Conservation (phyloP, 1,140 invertebrate genomes). For the Popillia japonica region DNA sequence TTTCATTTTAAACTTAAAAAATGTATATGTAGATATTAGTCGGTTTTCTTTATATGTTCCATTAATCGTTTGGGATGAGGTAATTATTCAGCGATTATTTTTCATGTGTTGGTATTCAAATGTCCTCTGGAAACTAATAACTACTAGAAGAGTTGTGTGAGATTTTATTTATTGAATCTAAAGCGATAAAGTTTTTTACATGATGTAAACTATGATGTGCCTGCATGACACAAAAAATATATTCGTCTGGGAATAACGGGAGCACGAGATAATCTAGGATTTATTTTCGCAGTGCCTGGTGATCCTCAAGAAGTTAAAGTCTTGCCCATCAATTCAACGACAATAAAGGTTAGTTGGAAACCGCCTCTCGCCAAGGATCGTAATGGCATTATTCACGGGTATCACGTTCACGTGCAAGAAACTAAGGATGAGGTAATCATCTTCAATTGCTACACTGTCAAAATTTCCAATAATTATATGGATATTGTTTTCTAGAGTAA, state of each 20-base stretch:
- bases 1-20: slow-evolving; percentile 22
- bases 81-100: slow-evolving; percentile 57
- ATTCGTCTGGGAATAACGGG: not conserved
- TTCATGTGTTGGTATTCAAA: slow-evolving; percentile 65
- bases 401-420: slow-evolving; percentile 96
- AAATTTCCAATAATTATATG: not conserved
- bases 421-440: slow-evolving; percentile 79
- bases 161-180: slow-evolving; percentile 18
- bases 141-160: slow-evolving; percentile 37
- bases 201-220: slow-evolving; percentile 53
- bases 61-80: slow-evolving; percentile 57
- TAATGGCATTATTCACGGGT: slow-evolving; percentile 96
- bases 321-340: slow-evolving; percentile 88
- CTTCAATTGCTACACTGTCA: not conserved
- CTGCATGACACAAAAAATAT: slow-evolving; percentile 49
- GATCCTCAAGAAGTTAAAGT: slow-evolving; percentile 92
- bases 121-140: slow-evolving; percentile 49
- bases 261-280: not conserved
- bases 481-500: slow-evolving; percentile 68
- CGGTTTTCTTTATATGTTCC: slow-evolving; percentile 51
- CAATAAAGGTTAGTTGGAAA: slow-evolving; percentile 91
- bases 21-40: slow-evolving; percentile 41
- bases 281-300: slow-evolving; percentile 85
- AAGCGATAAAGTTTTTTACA: slow-evolving; percentile 14
- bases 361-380: slow-evolving; percentile 88